These are phyloP conservation scores for Stegodyphus dumicola DNA, from an alignment of 1,140 invertebrate genomes.

Conservation along the genomic window DNA sequence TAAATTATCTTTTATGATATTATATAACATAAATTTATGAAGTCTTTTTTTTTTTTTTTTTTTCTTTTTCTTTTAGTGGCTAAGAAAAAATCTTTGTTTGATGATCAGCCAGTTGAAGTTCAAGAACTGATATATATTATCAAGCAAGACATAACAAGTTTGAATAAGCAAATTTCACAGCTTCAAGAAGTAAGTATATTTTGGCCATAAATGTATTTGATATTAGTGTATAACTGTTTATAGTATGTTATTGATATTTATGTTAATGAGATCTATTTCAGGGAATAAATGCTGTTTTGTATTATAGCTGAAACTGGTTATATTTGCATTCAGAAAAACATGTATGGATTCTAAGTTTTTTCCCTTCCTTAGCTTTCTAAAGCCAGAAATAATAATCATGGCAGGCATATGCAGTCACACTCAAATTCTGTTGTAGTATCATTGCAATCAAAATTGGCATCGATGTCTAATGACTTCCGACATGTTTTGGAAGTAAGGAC, in stretches of 20 bases:
- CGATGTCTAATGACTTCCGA: conserved; percentile 97
- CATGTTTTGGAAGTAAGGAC: conserved; percentile 89
- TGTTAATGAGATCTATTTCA: background rate
- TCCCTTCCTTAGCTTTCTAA: conserved; percentile 66
- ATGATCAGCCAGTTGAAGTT: conserved; percentile 94
- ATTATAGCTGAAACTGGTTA: too few relatives aligned
- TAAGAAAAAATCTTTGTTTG: conserved; percentile 96
- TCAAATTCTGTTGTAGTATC: conserved; percentile 95
- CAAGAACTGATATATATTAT: conserved; percentile 98
- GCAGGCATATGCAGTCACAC: conserved; percentile 90
- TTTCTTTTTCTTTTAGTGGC: conserved; percentile 80
- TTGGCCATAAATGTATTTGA: background rate
- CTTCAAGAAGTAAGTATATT: conserved; percentile 68
- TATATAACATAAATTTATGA: conserved; percentile 18
- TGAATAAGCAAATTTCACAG: conserved; percentile 94
- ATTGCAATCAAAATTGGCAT: conserved; percentile 88
- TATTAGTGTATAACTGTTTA: background rate
- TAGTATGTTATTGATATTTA: background rate
- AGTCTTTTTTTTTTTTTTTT: conserved; percentile 68
- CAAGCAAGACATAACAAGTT: conserved; percentile 92
- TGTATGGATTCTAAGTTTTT: too few relatives aligned
- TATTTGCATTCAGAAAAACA: too few relatives aligned
- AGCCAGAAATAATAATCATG: conserved; percentile 71
- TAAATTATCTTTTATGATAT: background rate
- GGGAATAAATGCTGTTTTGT: background rate